Percentiles rank a stretch among this genome's conserved stretches.
These are phyloP conservation scores for Percina caprodes DNA, from an alignment of 2,113 vertebrate genomes.

Conservation along the genomic window DNA sequence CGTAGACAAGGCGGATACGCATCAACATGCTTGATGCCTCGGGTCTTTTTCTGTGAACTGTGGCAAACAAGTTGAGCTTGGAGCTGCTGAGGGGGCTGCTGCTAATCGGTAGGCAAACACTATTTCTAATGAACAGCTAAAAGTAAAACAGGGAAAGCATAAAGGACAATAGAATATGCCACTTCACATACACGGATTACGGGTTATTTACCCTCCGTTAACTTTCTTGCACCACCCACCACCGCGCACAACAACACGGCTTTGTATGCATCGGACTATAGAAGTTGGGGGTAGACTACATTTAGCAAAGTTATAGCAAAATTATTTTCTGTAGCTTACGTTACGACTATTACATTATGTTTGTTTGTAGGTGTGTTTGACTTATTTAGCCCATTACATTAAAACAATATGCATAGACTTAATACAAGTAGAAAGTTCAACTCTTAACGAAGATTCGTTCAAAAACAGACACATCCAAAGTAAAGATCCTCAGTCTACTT, in stretches of 20 bases:
- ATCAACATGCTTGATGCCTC: conserved; percentile 26
- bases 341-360: not conserved
- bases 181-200: not conserved
- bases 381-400: no score
- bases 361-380: no score
- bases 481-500: not conserved
- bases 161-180: accelerated
- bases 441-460: not conserved
- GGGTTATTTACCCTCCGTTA: conserved; percentile 29
- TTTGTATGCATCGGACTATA: not conserved
- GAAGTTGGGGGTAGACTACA: not conserved
- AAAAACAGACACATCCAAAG: not conserved
- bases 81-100: not conserved
- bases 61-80: conserved; percentile 46
- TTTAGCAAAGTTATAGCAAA: no score
- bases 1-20: conserved; percentile 36
- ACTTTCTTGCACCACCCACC: conserved; percentile 41
- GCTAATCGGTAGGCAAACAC: conserved; percentile 53
- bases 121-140: not conserved
- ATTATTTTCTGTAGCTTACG: not conserved
- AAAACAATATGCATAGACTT: not conserved
- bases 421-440: not conserved
- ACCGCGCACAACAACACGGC: conserved; percentile 2
- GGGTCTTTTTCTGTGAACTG: conserved; percentile 33
- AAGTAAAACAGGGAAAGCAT: not conserved